phyloP scores from a whole-genome alignment of 2,888 invertebrate genomes.

The Drosophila nr. perissopoda region DNA sequence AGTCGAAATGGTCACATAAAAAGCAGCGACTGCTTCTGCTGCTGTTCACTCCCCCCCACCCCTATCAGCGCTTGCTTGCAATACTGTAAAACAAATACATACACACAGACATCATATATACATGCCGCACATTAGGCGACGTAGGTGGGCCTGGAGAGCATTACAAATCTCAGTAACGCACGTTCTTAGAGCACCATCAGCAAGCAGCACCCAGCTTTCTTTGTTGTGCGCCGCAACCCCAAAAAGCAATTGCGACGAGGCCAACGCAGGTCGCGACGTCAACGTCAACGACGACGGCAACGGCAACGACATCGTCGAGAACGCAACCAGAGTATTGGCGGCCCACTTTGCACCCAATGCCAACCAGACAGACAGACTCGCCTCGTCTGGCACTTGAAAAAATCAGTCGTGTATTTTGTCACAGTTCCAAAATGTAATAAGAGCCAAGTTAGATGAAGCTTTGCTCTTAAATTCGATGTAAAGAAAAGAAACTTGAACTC shows the following conservation, averaged over 20 bases:
- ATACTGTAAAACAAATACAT: conserved; percentile 70
- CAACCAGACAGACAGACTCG: conserved; percentile 19
- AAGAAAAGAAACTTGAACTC: too few relatives aligned
- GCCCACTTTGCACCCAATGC: conserved; percentile 24
- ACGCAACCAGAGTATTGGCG: conserved; percentile 30
- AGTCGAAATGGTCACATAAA: conserved; percentile 78
- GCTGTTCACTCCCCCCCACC: neutral
- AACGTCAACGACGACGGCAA: conserved; percentile 20
- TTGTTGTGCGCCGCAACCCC: conserved; percentile 32
- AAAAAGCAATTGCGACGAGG: conserved; percentile 63
- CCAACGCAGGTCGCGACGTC: conserved; percentile 59
- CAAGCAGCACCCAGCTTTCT: conserved; percentile 14
- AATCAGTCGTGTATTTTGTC: neutral
- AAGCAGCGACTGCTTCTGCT: conserved; percentile 40
- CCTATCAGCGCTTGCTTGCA: neutral
- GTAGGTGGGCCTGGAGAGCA: conserved; percentile 40
- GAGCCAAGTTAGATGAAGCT: neutral
- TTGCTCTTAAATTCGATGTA: neutral
- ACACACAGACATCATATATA: conserved; percentile 20
- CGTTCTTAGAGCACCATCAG: conserved; percentile 53
- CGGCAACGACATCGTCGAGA: conserved; percentile 7
- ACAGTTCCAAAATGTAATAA: neutral
- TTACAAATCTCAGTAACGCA: conserved; percentile 75
- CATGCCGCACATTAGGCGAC: conserved; percentile 71
- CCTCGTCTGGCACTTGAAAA: conserved; percentile 1